These are phyloP conservation scores for Sebastes jordani DNA, from an alignment of 2,797 vertebrate genomes.

Conservation along the genomic window DNA sequence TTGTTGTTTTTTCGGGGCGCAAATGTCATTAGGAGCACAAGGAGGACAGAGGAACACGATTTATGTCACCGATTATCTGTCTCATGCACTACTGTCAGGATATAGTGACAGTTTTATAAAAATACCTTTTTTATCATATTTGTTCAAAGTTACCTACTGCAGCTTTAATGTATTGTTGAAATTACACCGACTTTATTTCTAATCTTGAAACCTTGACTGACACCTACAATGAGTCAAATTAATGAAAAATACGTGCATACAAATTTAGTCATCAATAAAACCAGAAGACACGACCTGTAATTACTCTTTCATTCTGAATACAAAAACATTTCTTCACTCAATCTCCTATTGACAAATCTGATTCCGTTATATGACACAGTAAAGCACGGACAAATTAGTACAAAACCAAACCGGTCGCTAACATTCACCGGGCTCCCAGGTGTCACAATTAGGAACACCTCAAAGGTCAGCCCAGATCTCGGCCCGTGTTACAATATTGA, in stretches of 20 bases:
- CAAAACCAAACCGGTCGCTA: constrained; percentile 16
- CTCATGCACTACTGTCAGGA: too few species aligned
- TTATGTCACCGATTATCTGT: too few species aligned
- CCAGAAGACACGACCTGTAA: constrained; percentile 30
- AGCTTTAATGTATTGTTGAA: neutral
- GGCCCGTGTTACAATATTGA: constrained; percentile 60
- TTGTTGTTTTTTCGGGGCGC: too few species aligned
- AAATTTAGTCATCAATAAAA: constrained; percentile 32
- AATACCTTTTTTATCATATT: neutral
- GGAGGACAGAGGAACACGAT: too few species aligned
- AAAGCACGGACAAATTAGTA: constrained; percentile 45
- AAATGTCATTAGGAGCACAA: too few species aligned
- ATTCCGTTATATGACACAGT: constrained; percentile 46
- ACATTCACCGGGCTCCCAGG: constrained; percentile 61
- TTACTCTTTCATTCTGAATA: constrained; percentile 44
- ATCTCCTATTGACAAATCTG: constrained; percentile 62
- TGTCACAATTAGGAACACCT: constrained; percentile 71
- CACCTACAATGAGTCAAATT: neutral
- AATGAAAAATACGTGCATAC: neutral
- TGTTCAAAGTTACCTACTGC: neutral
- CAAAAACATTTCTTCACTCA: constrained; percentile 49
- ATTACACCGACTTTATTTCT: neutral
- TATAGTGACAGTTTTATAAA: neutral
- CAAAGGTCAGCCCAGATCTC: constrained; percentile 73
- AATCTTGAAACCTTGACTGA: constrained; percentile 9